A percentile compares a stretch with the other conserved stretches of the same genome.
Conservation (phyloP, 1,140 invertebrate species). For the Tyrophagus putrescentiae region DNA sequence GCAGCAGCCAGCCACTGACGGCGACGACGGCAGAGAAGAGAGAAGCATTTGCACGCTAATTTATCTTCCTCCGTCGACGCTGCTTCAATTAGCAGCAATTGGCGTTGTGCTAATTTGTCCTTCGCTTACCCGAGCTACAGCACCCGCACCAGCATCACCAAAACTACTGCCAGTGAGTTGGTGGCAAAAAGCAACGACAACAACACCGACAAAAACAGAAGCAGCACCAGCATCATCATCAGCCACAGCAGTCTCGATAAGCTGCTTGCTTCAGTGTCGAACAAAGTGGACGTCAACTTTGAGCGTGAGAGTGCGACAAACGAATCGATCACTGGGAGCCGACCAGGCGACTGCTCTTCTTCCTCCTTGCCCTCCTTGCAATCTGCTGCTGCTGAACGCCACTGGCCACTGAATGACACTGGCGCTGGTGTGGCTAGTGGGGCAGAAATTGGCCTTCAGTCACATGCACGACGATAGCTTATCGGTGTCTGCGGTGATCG, state of each 20-base stretch:
- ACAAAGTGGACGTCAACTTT: too few species aligned
- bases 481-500: not conserved
- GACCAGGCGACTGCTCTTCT: not conserved
- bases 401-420: not conserved
- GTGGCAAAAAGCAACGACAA: not conserved
- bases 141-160: not conserved
- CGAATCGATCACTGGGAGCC: not conserved
- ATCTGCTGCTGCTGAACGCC: not conserved
- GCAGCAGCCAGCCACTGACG: too few species aligned
- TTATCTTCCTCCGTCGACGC: not conserved
- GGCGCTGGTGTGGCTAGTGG: not conserved
- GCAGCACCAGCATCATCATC: too few species aligned
- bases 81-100: not conserved
- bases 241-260: too few species aligned
- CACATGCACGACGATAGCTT: not conserved
- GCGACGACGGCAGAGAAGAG: too few species aligned
- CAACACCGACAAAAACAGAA: too few species aligned
- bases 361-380: not conserved
- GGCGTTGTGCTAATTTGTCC: not conserved
- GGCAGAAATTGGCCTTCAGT: not conserved
- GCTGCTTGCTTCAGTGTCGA: too few species aligned
- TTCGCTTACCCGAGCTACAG: not conserved
- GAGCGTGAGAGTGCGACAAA: not conserved
- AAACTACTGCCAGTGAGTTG: not conserved
- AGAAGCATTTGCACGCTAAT: not conserved